Conservation (phyloP, 2,797 vertebrate species). For the Lepilemur ruficaudatus region DNA sequence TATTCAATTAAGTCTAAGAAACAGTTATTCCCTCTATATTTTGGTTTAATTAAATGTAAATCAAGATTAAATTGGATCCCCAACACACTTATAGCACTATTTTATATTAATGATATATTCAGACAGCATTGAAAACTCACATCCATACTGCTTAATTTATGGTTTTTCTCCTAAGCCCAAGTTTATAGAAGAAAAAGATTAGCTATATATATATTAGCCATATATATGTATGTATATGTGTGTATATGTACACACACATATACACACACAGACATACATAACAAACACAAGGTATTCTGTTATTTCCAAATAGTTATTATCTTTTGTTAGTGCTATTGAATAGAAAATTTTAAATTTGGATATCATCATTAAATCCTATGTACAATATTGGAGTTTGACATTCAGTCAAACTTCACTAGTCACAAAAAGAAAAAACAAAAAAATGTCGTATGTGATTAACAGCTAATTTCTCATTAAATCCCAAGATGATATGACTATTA, state of each 20-base stretch:
- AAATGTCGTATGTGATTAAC: not conserved
- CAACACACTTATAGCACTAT: slow-evolving; percentile 18
- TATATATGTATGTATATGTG: not conserved
- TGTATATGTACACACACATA: no score
- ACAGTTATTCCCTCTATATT: slow-evolving; percentile 23
- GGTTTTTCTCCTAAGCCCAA: not conserved
- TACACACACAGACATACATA: not conserved
- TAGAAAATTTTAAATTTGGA: not conserved
- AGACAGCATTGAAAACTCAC: not conserved
- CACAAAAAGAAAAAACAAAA: not conserved
- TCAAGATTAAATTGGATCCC: slow-evolving; percentile 36
- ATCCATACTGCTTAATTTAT: not conserved
- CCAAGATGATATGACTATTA: not conserved
- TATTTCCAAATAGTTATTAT: not conserved
- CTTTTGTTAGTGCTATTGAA: not conserved
- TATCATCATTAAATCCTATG: not conserved
- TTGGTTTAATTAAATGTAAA: slow-evolving; percentile 33
- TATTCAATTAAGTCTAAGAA: slow-evolving; percentile 77
- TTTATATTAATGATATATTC: not conserved
- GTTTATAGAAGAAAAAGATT: not conserved
- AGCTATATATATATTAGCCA: not conserved
- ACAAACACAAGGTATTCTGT: not conserved
- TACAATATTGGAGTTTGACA: not conserved
- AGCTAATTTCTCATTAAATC: not conserved
- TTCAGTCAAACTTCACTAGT: not conserved